Evolutionary conservation across 2,113 vertebrate genomes (phyloP), one percentile per base, ranked within the genome.

Genomic region (Eudyptes chrysolophus): DNA sequence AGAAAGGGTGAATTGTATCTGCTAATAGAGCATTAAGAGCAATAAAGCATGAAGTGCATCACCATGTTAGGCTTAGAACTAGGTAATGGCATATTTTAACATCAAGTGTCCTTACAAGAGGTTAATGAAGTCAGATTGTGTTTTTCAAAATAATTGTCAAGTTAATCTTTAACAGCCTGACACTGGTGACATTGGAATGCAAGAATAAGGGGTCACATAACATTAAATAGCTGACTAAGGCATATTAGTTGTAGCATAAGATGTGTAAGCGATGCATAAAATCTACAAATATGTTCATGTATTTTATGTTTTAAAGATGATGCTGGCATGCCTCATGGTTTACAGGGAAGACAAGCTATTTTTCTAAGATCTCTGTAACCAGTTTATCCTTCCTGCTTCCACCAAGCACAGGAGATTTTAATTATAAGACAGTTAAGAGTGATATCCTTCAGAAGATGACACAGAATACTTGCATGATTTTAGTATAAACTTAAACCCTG

Each of bases 61-160:
- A 60, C 38, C 16, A 48, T 0, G 1, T 40, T 49, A 84, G 34
- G 16, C 66, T 87, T 65, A 82, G 66, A 92, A 69, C 30, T 57
- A 87, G 36, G 21, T 61, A 76, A 85, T 1, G 7, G 69, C 44
- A 26, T 69, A 76, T 93, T 94, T 93, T 55, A 93, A 76, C 61
- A 75, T 27, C 22, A 84, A 78, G 38, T 52, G 84, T 89, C 77
- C 81, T 93, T 87, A 79, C 13, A 78, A 61, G 61, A 95, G 69
- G 89, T 96, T 94, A 96, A 96, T 75, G 60, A 97, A 96, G 38
- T 89, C 77, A 87, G 21, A 22, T 34, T 68, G n/a, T 84, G 40
- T 52, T 84, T 92, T 82, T 62, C 69, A 87, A 84, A 84, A 84
- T 64, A 87, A 62, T 58, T 83, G 36, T 40, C 58, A 40, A 65